phyloP scores from a whole-genome alignment of 2,888 invertebrate species.

The Microdon myrmicae region DNA sequence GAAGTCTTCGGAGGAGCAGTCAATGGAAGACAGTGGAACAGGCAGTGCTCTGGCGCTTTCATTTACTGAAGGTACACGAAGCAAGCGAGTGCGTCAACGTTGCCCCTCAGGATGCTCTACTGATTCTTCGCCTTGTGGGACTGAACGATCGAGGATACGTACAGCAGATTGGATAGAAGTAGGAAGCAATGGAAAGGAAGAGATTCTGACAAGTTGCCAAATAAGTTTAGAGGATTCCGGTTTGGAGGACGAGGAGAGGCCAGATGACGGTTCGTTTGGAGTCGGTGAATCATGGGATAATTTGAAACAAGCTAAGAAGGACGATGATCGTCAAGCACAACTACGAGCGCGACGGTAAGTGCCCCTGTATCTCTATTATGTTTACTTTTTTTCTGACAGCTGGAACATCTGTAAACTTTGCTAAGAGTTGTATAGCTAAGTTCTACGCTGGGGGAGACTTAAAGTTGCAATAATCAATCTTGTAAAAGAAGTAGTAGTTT shows the following conservation, averaged over 20 bases:
- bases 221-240: conserved; percentile 70
- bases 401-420: too few species aligned
- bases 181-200: conserved; percentile 70
- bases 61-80: conserved; percentile 19
- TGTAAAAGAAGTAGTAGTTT: too few species aligned
- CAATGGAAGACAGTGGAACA: conserved; percentile 41
- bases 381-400: too few species aligned
- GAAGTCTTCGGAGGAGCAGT: conserved; percentile 28
- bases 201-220: conserved; percentile 70
- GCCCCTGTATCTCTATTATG: too few species aligned
- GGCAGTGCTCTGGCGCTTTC: conserved; percentile 32
- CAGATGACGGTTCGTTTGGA: conserved; percentile 66
- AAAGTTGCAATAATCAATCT: too few species aligned
- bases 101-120: conserved; percentile 66
- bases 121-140: conserved; percentile 66
- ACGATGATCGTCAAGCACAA: conserved; percentile 43
- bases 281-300: conserved; percentile 68
- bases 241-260: conserved; percentile 66
- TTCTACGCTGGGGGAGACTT: too few species aligned
- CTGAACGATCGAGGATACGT: conserved; percentile 64
- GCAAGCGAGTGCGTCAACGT: conserved; percentile 58
- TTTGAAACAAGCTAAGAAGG: conserved; percentile 64
- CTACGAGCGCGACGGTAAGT: conserved; percentile 31
- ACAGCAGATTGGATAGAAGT: conserved; percentile 71
- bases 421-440: too few species aligned